Base-by-base conservation (phyloP, 2,797 vertebrate species). In the Lacerta viridis region DNA sequence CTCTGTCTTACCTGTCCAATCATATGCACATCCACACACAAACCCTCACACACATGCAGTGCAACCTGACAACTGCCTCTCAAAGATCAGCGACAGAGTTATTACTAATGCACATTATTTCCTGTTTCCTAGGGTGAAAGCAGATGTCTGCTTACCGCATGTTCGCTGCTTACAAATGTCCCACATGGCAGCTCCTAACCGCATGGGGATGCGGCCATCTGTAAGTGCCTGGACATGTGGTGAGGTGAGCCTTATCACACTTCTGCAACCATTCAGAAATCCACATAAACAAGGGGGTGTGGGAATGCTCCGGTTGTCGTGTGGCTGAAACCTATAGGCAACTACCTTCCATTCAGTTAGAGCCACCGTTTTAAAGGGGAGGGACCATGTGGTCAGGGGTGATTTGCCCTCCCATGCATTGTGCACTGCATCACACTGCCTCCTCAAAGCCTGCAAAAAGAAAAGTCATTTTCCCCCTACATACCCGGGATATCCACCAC, bases 81-180 rank as follows among this genome's bases (percentile, higher is more conserved):
- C 78, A 74, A 87, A 87, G 25, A 87, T 61, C 78, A 80, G 68
- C 50, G 74, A 61, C 55, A 74, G 79, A 61, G 68, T 80, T 81
- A 69, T 87, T 74, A 69, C 50, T 50, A 87, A 43, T 61, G 50
- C 50, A 87, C 50, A 72, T 80, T 59, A 64, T 81, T 87, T 74
- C 86, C 86, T 81, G 86, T 87, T 81, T 87, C 50, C 78, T 74
- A 74, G 69, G 50, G 78, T 74, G 36, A 80, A 87, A 80, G 79
- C 78, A 87, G 68, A 81, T 74, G 86, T 74, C 78, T 87, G 68
- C 50, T 80, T 80, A 81, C 86, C 66, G 33, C 78, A 80, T 59
- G 86, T 80, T 81, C 50, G 33, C 78, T 81, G 78, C 50, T 33
- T 74, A 86, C 50, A 80, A 72, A 87, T 25, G 68, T 87, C 78